Percentiles rank a stretch among this genome's conserved stretches.
These are phyloP conservation scores for Patella caerulea DNA, from an alignment of 2,888 invertebrate species.

Conservation along the genomic window DNA sequence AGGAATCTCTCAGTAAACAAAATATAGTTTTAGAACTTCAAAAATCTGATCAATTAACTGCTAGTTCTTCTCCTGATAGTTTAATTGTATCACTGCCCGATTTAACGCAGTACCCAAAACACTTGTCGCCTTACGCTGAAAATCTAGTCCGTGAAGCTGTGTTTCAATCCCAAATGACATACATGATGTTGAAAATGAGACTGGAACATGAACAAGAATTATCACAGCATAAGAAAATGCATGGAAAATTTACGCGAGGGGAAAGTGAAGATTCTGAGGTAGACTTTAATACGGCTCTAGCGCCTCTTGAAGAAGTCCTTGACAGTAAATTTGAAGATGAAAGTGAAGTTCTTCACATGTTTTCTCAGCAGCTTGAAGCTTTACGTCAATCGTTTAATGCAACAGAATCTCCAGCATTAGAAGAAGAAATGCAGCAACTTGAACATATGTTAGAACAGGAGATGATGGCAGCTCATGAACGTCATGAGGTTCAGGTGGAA, in stretches of 20 bases:
- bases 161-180: slow-evolving; percentile 77
- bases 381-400: neutral
- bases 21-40: slow-evolving; percentile 31
- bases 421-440: slow-evolving; percentile 51
- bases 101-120: slow-evolving; percentile 46
- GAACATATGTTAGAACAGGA: slow-evolving; percentile 58
- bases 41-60: neutral
- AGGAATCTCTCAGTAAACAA: slow-evolving; percentile 25
- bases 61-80: neutral
- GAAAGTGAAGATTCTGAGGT: slow-evolving; percentile 54
- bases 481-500: slow-evolving; percentile 60
- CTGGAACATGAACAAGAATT: slow-evolving; percentile 57
- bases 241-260: slow-evolving; percentile 42
- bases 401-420: slow-evolving; percentile 35
- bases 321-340: slow-evolving; percentile 63
- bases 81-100: slow-evolving; percentile 45
- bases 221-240: slow-evolving; percentile 50
- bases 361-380: slow-evolving; percentile 40
- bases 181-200: slow-evolving; percentile 59
- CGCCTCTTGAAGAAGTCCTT: slow-evolving; percentile 59
- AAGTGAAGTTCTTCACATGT: slow-evolving; percentile 52
- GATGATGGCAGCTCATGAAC: slow-evolving; percentile 51
- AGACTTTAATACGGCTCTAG: slow-evolving; percentile 52
- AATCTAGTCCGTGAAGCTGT: slow-evolving; percentile 83
- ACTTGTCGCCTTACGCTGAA: slow-evolving; percentile 70